Conservation (phyloP, 2,113 vertebrate species). For the Sinosuthora webbiana region DNA sequence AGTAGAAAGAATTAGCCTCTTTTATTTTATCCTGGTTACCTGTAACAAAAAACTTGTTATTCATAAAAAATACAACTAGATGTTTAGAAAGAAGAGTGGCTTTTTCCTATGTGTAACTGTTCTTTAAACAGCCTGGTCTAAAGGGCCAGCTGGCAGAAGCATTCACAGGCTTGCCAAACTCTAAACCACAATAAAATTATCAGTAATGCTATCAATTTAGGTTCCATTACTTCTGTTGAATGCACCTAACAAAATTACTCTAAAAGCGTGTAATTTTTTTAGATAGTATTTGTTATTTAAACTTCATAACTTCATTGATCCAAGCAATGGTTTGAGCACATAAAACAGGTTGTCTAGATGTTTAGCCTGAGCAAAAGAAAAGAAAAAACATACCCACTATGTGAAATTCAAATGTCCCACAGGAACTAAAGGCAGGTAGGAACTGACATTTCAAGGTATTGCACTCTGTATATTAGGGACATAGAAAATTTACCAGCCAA, state of each 20-base stretch:
- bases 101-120: background rate
- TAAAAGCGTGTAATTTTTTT: background rate
- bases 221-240: background rate
- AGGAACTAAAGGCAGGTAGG: background rate
- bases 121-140: background rate
- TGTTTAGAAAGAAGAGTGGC: background rate
- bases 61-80: background rate
- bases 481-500: background rate
- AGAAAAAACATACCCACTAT: background rate
- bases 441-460: background rate
- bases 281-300: background rate
- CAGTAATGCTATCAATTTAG: background rate
- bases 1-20: background rate
- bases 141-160: background rate
- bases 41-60: background rate
- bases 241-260: background rate
- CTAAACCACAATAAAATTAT: background rate
- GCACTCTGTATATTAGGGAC: background rate
- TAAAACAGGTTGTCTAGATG: background rate
- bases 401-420: background rate
- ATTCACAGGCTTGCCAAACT: background rate
- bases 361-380: background rate
- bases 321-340: background rate
- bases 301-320: background rate
- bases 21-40: background rate